Evolutionary conservation across 1,140 invertebrate species (phyloP).

Genomic region (Heterodera carotae): DNA sequence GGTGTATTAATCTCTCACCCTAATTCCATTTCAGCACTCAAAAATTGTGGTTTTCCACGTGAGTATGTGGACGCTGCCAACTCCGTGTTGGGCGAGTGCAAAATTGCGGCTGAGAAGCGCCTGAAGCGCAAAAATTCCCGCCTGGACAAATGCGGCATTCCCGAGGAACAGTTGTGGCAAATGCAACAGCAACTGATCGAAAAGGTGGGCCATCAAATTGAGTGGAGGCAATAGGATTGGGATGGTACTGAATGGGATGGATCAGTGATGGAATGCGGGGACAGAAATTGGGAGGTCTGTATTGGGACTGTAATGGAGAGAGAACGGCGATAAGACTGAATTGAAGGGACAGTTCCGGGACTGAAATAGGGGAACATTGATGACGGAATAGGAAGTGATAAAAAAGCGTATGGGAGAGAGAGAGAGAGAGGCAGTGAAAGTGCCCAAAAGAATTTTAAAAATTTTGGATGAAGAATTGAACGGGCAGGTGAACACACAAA

Average conservation of each 20-base stretch:
- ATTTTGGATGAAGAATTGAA: too few relatives aligned
- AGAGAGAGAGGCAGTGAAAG: too few relatives aligned
- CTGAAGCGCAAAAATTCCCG: slow-evolving; percentile 65
- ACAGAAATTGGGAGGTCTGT: too few relatives aligned
- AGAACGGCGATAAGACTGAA: too few relatives aligned
- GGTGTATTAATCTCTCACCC: not conserved
- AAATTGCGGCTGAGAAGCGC: slow-evolving; percentile 64
- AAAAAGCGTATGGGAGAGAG: too few relatives aligned
- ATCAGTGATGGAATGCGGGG: too few relatives aligned
- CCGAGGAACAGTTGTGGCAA: slow-evolving; percentile 62
- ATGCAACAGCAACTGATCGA: slow-evolving; percentile 62
- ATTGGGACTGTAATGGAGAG: too few relatives aligned
- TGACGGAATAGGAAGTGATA: too few relatives aligned
- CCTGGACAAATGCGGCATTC: slow-evolving; percentile 66
- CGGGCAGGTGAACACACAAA: too few relatives aligned
- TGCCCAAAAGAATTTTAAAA: too few relatives aligned
- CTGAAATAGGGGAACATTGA: too few relatives aligned
- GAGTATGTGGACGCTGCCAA: slow-evolving; percentile 62
- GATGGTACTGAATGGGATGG: not conserved
- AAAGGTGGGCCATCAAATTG: slow-evolving; percentile 44
- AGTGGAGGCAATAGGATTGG: not conserved
- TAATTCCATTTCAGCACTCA: slow-evolving; percentile 51
- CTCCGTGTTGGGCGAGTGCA: slow-evolving; percentile 60
- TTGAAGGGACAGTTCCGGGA: too few relatives aligned
- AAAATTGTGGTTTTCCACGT: slow-evolving; percentile 56